Percentiles rank a stretch among this genome's conserved stretches.
These are phyloP conservation scores for Streptopelia turtur DNA, from an alignment of 2,797 vertebrate species.

Conservation along the genomic window DNA sequence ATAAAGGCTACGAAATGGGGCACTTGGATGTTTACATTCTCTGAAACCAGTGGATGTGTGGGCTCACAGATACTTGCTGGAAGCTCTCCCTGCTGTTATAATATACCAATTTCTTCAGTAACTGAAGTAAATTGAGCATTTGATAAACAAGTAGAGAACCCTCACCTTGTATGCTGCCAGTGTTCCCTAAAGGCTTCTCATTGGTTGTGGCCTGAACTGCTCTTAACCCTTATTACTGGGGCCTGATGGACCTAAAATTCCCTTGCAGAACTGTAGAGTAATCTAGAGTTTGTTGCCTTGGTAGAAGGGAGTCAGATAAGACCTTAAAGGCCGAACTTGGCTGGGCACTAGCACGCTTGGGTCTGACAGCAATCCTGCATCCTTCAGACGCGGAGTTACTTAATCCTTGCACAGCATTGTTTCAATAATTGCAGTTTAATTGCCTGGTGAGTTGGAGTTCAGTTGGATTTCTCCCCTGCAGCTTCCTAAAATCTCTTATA, in stretches of 20 bases:
- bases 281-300: neutral
- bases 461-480: neutral
- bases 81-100: neutral
- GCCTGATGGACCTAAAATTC: neutral
- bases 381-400: neutral
- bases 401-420: neutral
- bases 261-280: neutral
- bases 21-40: neutral
- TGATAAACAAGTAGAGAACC: neutral
- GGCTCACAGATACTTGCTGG: neutral
- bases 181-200: neutral
- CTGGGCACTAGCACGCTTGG: neutral
- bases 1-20: neutral
- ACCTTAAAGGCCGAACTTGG: neutral
- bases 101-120: neutral
- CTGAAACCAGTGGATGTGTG: neutral
- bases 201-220: neutral
- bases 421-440: conserved; percentile 23
- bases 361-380: neutral
- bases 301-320: neutral
- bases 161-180: neutral
- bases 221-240: neutral
- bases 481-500: neutral
- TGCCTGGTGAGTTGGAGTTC: neutral
- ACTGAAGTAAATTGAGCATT: neutral